phyloP scores from a whole-genome alignment of 2,113 vertebrate genomes.

The Lipophrys pholis region DNA sequence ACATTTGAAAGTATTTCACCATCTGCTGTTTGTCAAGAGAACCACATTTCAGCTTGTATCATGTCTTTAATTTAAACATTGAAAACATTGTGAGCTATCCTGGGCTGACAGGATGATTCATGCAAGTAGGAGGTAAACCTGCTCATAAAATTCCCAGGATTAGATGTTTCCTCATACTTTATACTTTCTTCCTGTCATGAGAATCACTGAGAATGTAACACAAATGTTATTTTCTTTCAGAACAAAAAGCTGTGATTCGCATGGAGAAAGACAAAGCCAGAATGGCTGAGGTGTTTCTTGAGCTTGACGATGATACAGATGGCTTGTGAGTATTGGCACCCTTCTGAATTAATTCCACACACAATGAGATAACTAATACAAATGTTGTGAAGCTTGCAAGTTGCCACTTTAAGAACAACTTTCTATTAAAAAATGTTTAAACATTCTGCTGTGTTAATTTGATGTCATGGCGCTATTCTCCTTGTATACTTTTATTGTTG shows the following conservation, averaged over 20 bases:
- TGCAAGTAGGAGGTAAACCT: not conserved
- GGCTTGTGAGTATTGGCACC: slow-evolving; percentile 85
- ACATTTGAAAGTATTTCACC: slow-evolving; percentile 2
- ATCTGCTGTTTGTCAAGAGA: slow-evolving; percentile 12
- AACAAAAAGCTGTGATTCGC: slow-evolving; percentile 83
- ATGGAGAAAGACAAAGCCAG: slow-evolving; percentile 82
- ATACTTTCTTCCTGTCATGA: not conserved
- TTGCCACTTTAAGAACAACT: not conserved
- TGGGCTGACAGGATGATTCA: not conserved
- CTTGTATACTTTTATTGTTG: not conserved
- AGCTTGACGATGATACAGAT: slow-evolving; percentile 88
- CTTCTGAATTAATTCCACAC: not conserved
- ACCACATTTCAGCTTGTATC: not conserved
- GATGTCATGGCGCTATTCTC: not conserved
- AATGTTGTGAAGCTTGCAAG: not conserved
- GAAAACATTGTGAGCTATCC: not conserved
- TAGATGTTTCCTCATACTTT: too few species aligned
- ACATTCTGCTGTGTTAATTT: not conserved
- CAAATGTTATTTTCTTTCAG: slow-evolving; percentile 69
- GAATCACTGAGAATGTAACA: not conserved
- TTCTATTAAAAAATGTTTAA: not conserved
- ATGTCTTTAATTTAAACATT: not conserved
- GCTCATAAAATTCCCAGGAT: too few species aligned
- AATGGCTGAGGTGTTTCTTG: slow-evolving; percentile 85
- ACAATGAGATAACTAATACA: not conserved